phyloP scores from a whole-genome alignment of 30 jellyfish, hydroid and myxozoan genomes.

The Aurelia sp. region DNA sequence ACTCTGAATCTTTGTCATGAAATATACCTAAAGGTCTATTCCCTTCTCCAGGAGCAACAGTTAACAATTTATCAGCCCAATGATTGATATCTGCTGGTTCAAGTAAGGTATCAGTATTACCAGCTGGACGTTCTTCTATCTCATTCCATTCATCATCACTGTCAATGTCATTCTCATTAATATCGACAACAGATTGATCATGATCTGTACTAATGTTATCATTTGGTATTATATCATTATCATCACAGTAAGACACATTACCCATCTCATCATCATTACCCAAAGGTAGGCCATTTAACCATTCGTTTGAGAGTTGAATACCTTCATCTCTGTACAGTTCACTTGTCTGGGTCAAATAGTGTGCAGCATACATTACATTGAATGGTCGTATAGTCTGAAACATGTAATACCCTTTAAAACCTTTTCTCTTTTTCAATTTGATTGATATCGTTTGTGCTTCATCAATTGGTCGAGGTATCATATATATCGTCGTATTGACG shows the following conservation, averaged over 20 bases:
- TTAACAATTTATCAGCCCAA: background rate
- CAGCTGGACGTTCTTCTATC: slow-evolving; percentile 3
- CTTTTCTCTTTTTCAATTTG: background rate
- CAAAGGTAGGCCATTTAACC: background rate
- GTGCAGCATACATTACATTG: slow-evolving; percentile 35
- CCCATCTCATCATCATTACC: too few species aligned
- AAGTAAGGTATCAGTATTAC: slow-evolving; percentile 36
- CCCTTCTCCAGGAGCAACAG: slow-evolving; percentile 51
- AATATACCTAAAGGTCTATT: slow-evolving; percentile 46
- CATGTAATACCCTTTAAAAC: background rate
- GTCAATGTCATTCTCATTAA: background rate
- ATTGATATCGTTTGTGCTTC: slow-evolving; percentile 51
- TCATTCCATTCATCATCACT: slow-evolving; percentile 53
- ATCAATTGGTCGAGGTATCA: slow-evolving; percentile 8
- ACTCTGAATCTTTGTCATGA: slow-evolving; percentile 36
- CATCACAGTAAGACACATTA: background rate
- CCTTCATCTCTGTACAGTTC: slow-evolving; percentile 21
- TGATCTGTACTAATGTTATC: background rate
- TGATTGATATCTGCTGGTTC: background rate
- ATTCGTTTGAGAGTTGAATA: background rate
- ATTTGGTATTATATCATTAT: background rate
- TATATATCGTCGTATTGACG: slow-evolving; percentile 8
- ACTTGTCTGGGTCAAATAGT: slow-evolving; percentile 25
- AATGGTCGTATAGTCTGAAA: slow-evolving; percentile 18
- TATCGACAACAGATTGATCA: background rate